These are phyloP conservation scores for Delphinapterus leucas DNA, from an alignment of 2,113 vertebrate genomes.

Conservation along the genomic window DNA sequence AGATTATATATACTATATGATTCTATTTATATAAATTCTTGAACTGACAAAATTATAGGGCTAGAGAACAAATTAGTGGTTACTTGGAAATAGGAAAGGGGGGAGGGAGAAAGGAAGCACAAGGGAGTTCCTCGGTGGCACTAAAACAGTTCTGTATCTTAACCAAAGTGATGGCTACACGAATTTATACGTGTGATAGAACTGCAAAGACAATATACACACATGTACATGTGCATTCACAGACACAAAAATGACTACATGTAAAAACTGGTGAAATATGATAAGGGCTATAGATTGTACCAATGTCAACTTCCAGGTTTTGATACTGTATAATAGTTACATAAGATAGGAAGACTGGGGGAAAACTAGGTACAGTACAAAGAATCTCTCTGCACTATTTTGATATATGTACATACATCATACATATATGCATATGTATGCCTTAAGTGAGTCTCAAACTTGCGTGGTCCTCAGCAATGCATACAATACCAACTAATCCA, in stretches of 20 bases:
- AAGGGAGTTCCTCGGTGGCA: not conserved
- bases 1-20: not conserved
- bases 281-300: not conserved
- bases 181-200: not conserved
- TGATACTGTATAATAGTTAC: not conserved
- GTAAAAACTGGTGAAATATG: not conserved
- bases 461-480: not conserved
- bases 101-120: not conserved
- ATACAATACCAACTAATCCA: not conserved
- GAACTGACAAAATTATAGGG: not conserved
- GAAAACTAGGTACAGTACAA: not conserved
- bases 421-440: not conserved
- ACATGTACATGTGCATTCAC: not conserved
- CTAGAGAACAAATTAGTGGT: not conserved
- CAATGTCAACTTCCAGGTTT: not conserved
- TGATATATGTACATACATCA: not conserved
- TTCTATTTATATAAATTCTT: not conserved
- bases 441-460: not conserved
- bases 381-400: not conserved
- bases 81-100: not conserved
- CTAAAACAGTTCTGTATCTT: slow-evolving; percentile 4
- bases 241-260: not conserved
- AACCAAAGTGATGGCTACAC: not conserved
- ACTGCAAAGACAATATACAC: not conserved
- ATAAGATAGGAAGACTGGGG: not conserved